Evolutionary conservation across 2,888 invertebrate species (phyloP).

Genomic region (Tanypteryx hageni): DNA sequence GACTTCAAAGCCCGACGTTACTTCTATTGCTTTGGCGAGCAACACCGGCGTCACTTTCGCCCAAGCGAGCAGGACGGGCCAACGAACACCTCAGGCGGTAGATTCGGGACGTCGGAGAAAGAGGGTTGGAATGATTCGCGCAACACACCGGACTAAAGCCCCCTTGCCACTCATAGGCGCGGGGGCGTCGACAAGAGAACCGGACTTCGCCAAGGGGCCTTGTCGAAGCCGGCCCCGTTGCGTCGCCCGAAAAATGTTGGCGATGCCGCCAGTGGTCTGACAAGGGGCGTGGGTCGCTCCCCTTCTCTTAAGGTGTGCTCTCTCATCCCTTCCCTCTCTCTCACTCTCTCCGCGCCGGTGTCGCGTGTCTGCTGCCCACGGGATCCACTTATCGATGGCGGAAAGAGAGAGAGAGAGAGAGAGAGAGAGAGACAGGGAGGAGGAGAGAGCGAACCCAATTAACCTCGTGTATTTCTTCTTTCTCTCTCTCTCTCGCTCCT

Average conservation of each 20-base stretch:
- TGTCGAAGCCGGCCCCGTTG: neutral
- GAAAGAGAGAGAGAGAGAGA: neutral
- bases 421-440: neutral
- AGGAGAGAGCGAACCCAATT: slow-evolving; percentile 53
- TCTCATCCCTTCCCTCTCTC: neutral
- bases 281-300: slow-evolving; percentile 1
- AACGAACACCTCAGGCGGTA: neutral
- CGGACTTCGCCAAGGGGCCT: slow-evolving; percentile 17
- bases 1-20: neutral
- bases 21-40: neutral
- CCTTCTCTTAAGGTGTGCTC: too few species aligned
- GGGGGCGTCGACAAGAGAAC: slow-evolving; percentile 39
- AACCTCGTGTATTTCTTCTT: slow-evolving; percentile 33
- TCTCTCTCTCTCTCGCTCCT: neutral
- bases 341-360: neutral
- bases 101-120: neutral
- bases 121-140: neutral
- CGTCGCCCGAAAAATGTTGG: slow-evolving; percentile 41
- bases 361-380: slow-evolving; percentile 61
- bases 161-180: neutral
- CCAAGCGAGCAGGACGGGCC: neutral
- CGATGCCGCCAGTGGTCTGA: slow-evolving; percentile 43
- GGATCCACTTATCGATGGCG: slow-evolving; percentile 13
- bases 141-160: neutral
- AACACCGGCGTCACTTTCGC: neutral